Evolutionary conservation across 2,888 invertebrate genomes (phyloP), one percentile per base, ranked within the genome.

Genomic region (Chrysodeixis includens): DNA sequence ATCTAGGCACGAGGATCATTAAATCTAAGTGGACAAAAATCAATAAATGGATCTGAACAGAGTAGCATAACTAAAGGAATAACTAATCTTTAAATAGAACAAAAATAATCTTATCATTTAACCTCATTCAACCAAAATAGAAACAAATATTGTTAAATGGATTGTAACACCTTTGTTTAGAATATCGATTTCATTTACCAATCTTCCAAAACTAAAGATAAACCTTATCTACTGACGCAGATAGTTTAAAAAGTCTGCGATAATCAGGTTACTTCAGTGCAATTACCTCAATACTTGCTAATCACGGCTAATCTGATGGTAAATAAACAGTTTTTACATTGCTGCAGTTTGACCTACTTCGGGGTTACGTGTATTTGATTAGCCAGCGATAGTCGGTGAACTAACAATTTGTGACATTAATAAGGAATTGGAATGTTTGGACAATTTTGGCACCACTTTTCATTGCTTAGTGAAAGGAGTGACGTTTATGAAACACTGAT

Each of bases 211-310:
- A 20, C 16, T 44, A 7, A 56, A 20, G 35, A 61, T 66, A 54
- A 64, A 18, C 8, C 30, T 56, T 75, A 70, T 65, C 65, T 58
- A 35, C 35, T 59, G 30, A 65, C 60, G 18, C 1, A n/a, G 44
- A 53, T 53, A 66, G 55, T 63, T 53, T 30, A 51, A 12, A 44
- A 51, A 52, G 62, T 63, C 54, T 62, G 66, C 56, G 3, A 52
- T 49, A 67, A 77, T 20, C 66, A 55, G 74, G 78, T 76, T 78
- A 77, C 61, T 64, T 52, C 56, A 66, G 74, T 63, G 49, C 74
- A 69, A 61, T 62, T 64, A 78, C 66, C 70, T 66, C 53, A 1
- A 53, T 44, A 69, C 58, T 56, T 66, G 63, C 53, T 69, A 74
- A 78, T 77, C 54, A 52, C 14, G 52, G 12, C 14, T 78, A 73